Conservation (phyloP, 1,140 invertebrate species). For the Anoplolepis gracilipes region DNA sequence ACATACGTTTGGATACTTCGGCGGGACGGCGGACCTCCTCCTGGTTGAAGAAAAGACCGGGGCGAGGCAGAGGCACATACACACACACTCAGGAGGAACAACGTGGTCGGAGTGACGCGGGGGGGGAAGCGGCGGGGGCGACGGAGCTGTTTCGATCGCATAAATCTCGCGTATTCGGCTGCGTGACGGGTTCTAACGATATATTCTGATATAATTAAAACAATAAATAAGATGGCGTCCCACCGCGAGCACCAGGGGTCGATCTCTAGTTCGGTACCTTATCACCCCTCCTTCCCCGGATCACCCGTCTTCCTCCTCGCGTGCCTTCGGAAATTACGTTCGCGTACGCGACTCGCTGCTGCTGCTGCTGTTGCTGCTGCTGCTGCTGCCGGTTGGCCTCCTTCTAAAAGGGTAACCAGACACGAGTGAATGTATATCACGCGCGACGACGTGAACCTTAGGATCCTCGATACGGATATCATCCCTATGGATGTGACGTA, state of each 20-base stretch:
- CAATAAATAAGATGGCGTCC: constrained; percentile 86
- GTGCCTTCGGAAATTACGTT: constrained; percentile 57
- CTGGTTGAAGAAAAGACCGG: constrained; percentile 63
- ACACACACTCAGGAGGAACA: constrained; percentile 25
- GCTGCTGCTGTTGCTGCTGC: not conserved
- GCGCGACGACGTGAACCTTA: constrained; percentile 12
- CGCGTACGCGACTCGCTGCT: constrained; percentile 43
- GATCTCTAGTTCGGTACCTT: constrained; percentile 72
- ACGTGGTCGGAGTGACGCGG: constrained; percentile 29
- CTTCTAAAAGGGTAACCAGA: constrained; percentile 42
- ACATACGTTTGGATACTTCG: constrained; percentile 61
- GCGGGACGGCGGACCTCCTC: constrained; percentile 19
- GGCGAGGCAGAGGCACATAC: not conserved
- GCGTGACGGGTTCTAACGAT: constrained; percentile 85
- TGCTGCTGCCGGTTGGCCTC: not conserved
- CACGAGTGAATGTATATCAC: constrained; percentile 40
- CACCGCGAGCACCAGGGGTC: constrained; percentile 84
- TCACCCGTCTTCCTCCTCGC: constrained; percentile 39
- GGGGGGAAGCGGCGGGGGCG: constrained; percentile 64
- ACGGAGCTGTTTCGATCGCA: constrained; percentile 77
- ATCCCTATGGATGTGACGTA: constrained; percentile 15
- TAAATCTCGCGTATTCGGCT: constrained; percentile 85
- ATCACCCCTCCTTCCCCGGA: constrained; percentile 4
- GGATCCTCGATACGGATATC: not conserved
- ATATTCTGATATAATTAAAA: constrained; percentile 87